Percentiles rank a stretch among this genome's conserved stretches.
These are phyloP conservation scores for Barbus barbus DNA, from an alignment of 2,113 vertebrate species.

Conservation along the genomic window DNA sequence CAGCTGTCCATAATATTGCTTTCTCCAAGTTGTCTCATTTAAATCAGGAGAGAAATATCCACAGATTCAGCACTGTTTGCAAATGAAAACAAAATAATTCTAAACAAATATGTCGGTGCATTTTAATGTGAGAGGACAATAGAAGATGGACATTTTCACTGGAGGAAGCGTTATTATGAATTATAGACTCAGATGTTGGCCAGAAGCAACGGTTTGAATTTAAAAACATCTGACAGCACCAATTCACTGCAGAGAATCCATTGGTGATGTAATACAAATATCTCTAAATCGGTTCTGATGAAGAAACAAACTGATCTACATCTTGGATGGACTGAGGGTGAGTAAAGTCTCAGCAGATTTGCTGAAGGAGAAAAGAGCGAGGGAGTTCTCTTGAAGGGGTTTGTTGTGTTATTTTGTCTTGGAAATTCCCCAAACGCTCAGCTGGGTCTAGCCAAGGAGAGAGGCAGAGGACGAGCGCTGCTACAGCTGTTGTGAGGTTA, in stretches of 20 bases:
- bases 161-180: neutral
- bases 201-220: neutral
- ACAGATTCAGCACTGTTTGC: neutral
- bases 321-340: neutral
- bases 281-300: no score
- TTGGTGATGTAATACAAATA: neutral
- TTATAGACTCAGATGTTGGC: neutral
- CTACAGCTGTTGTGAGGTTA: slow-evolving; percentile 70
- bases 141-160: neutral
- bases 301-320: neutral
- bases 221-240: neutral
- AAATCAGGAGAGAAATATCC: neutral
- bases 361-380: neutral
- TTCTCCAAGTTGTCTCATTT: neutral
- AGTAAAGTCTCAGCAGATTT: neutral
- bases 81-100: neutral
- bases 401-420: slow-evolving; percentile 59
- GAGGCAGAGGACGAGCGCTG: slow-evolving; percentile 70
- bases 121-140: neutral
- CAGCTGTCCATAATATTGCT: no score
- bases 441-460: slow-evolving; percentile 75
- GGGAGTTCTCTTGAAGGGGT: neutral
- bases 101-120: neutral
- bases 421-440: slow-evolving; percentile 76
- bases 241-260: neutral